Percentiles rank a stretch among this genome's conserved stretches.
These are phyloP conservation scores for Alviniconcha strummeri DNA, from an alignment of 2,888 invertebrate genomes.

Conservation along the genomic window DNA sequence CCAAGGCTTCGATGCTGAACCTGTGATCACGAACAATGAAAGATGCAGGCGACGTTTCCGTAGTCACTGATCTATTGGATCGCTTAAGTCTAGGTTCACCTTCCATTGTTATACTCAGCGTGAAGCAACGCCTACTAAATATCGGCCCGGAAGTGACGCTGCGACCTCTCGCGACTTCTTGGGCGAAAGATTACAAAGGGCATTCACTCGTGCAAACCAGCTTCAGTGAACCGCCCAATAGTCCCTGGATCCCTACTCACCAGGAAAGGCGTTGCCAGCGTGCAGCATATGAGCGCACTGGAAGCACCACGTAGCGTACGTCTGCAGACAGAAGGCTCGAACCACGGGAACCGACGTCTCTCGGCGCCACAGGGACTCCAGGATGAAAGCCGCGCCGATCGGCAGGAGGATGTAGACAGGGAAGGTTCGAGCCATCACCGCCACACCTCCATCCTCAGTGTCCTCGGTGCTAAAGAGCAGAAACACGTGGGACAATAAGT, in stretches of 20 bases:
- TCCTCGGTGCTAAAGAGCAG: conserved; percentile 11
- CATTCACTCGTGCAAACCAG: no score
- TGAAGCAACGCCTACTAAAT: no score
- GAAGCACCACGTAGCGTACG: conserved; percentile 53
- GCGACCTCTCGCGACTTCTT: no score
- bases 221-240: no score
- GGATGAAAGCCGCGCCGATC: conserved; percentile 33
- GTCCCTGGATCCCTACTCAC: conserved; percentile 25
- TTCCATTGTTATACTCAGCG: no score
- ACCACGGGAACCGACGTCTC: conserved; percentile 40
- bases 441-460: conserved; percentile 32
- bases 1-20: no score
- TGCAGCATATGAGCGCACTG: conserved; percentile 52
- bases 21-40: no score
- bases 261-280: conserved; percentile 44
- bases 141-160: no score
- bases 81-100: no score
- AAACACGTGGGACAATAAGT: not conserved
- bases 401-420: conserved; percentile 44
- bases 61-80: no score
- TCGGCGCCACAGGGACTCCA: conserved; percentile 37
- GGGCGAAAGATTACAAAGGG: no score
- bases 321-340: conserved; percentile 45
- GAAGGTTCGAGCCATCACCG: conserved; percentile 42
- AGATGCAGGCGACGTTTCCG: no score